These are phyloP conservation scores for Mungos mungo DNA, from an alignment of 2,113 vertebrate species.

Conservation along the genomic window DNA sequence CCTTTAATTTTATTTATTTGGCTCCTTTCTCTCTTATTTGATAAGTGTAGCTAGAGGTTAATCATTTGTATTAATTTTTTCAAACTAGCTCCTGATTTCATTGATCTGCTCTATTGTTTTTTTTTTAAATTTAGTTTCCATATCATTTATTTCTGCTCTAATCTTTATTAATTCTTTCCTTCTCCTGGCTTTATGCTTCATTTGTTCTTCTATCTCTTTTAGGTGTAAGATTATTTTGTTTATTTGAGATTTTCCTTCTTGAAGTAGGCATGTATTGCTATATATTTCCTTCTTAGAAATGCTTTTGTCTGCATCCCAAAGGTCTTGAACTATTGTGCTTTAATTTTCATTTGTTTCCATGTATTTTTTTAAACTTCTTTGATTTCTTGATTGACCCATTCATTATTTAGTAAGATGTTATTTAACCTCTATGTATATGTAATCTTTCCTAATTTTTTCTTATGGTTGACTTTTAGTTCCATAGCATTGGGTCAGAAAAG, in stretches of 20 bases:
- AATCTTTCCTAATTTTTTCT: neutral
- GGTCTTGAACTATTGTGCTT: neutral
- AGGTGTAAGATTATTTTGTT: neutral
- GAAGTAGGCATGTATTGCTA: neutral
- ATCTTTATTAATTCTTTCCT: neutral
- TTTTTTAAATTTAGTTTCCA: neutral
- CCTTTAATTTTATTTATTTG: neutral
- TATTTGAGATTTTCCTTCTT: neutral
- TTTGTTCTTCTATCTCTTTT: neutral
- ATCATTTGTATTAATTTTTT: neutral
- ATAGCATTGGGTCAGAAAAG: neutral
- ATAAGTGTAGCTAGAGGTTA: neutral
- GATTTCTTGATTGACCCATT: neutral
- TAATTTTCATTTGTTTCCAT: neutral
- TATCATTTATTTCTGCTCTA: neutral
- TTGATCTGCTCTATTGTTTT: neutral
- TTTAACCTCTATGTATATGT: neutral
- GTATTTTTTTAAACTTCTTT: neutral
- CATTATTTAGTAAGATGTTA: neutral
- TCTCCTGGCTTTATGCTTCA: neutral
- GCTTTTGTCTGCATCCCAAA: neutral
- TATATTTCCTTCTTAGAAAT: neutral
- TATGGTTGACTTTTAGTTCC: neutral
- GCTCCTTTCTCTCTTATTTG: neutral
- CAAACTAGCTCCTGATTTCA: neutral